These are phyloP conservation scores for Cyrtonyx montezumae DNA, from an alignment of 2,113 vertebrate genomes.

Conservation along the genomic window DNA sequence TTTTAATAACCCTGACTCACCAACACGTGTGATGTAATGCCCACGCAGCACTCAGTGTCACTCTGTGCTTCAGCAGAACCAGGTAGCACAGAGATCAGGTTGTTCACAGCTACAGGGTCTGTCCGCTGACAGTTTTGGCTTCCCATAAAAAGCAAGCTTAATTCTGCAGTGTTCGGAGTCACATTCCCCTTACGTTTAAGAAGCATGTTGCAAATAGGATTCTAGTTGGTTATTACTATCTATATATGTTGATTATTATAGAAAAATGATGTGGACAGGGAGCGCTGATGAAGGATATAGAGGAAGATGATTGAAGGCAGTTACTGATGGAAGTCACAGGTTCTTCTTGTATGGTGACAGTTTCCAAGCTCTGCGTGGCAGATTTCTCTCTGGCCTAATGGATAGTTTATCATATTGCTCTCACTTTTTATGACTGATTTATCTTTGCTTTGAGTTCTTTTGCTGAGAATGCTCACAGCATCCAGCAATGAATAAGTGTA, in stretches of 20 bases:
- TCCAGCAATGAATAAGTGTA: constrained; percentile 47
- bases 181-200: neutral
- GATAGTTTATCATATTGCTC: constrained; percentile 54
- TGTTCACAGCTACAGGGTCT: neutral
- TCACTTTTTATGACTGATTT: constrained; percentile 61
- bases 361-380: constrained; percentile 44
- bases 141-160: neutral
- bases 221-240: neutral
- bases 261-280: constrained; percentile 20
- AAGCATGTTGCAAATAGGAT: neutral
- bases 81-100: neutral
- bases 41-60: neutral
- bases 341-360: constrained; percentile 48
- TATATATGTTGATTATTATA: constrained; percentile 15
- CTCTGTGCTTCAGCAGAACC: neutral
- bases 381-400: constrained; percentile 56
- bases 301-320: constrained; percentile 58
- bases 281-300: constrained; percentile 31
- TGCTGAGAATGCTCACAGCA: constrained; percentile 27
- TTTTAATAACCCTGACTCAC: neutral
- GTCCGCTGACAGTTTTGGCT: neutral
- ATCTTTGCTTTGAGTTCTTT: constrained; percentile 43
- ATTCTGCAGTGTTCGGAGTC: neutral
- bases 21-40: neutral
- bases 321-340: constrained; percentile 60